Evolutionary conservation across 2,113 vertebrate genomes (phyloP).

Genomic region (Actenoides hombroni): DNA sequence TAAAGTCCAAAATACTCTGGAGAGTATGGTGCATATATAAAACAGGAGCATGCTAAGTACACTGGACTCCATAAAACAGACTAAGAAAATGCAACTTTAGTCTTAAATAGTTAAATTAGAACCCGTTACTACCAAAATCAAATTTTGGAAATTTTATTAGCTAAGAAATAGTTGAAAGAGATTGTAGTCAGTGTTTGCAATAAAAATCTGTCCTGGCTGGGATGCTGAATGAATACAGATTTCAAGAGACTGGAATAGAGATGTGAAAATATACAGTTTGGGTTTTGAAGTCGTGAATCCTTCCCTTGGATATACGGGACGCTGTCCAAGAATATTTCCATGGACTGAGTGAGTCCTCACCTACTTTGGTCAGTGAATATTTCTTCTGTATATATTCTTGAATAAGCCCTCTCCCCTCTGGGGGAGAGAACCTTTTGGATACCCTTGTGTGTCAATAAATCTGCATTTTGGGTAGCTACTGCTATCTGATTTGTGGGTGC

Average conservation of each 20-base stretch:
- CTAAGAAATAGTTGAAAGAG: neutral
- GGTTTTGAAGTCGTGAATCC: too few relatives aligned
- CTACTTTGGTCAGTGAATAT: too few relatives aligned
- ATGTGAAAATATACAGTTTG: neutral
- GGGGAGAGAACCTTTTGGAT: too few relatives aligned
- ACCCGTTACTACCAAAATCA: neutral
- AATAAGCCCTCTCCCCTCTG: too few relatives aligned
- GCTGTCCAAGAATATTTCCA: too few relatives aligned
- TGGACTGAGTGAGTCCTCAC: too few relatives aligned
- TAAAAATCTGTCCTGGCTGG: neutral
- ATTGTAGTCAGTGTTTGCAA: neutral
- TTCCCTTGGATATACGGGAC: too few relatives aligned
- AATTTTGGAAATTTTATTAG: neutral
- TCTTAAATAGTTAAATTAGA: conserved; percentile 25
- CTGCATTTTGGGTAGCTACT: too few relatives aligned
- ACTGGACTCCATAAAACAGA: neutral
- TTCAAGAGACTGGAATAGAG: neutral
- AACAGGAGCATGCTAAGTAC: neutral
- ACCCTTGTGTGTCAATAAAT: too few relatives aligned
- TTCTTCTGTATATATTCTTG: too few relatives aligned
- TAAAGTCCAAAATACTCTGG: neutral
- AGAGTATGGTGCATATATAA: neutral
- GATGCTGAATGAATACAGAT: neutral
- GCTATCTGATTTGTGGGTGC: too few relatives aligned
- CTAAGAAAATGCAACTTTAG: neutral